Conservation (phyloP, 1,140 invertebrate species). For the Zaprionus nigranus region DNA sequence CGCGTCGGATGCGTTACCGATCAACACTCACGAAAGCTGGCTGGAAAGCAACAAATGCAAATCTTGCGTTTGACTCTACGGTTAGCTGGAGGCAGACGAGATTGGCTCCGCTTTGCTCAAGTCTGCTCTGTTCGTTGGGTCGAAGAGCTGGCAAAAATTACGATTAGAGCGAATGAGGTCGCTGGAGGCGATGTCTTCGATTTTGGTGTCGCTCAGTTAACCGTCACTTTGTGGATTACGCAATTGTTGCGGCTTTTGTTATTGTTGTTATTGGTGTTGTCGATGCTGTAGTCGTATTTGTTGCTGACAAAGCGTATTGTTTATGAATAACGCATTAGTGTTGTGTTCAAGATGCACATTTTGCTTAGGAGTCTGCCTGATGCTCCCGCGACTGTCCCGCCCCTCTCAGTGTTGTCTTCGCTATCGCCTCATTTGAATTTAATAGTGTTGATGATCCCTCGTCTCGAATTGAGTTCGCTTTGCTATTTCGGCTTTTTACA, state of each 20-base stretch:
- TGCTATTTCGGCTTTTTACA: constrained; percentile 33
- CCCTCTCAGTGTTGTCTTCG: constrained; percentile 26
- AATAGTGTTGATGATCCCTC: constrained; percentile 58
- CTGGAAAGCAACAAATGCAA: constrained; percentile 10
- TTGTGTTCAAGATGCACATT: constrained; percentile 68
- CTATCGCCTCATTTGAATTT: constrained; percentile 64
- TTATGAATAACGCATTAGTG: constrained; percentile 57
- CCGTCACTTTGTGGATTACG: constrained; percentile 38
- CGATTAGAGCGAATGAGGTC: constrained; percentile 67
- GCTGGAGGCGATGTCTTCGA: constrained; percentile 33
- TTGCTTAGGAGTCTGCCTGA: constrained; percentile 42
- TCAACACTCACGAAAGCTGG: background rate
- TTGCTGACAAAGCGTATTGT: constrained; percentile 24
- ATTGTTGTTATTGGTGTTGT: constrained; percentile 20
- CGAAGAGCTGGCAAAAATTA: constrained; percentile 46
- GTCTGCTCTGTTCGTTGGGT: constrained; percentile 23
- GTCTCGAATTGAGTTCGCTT: constrained; percentile 46
- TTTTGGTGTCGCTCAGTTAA: constrained; percentile 17
- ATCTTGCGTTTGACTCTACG: background rate
- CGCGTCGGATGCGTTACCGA: constrained; percentile 57
- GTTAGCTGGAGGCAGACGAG: background rate
- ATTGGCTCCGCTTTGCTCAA: background rate
- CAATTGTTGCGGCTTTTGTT: constrained; percentile 37
- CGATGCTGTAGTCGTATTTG: constrained; percentile 1
- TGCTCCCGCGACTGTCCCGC: background rate